Evolutionary conservation across 2,113 vertebrate genomes (phyloP), one percentile per base, ranked within the genome.

Genomic region (Perca fluviatilis): DNA sequence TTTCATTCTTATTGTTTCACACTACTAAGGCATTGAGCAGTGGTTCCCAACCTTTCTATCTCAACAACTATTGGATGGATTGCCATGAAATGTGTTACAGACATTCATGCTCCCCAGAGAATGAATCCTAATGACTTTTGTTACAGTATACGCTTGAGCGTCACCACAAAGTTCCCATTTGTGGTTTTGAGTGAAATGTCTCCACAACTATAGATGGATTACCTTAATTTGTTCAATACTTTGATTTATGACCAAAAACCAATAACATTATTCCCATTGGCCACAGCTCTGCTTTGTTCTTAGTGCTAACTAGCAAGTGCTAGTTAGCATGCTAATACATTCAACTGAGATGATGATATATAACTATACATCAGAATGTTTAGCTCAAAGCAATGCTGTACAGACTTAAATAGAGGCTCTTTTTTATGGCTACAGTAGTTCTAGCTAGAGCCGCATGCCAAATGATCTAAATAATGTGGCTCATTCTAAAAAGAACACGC

Each of bases 401-500:
- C 33, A 33, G 33, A 33, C 6, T 64, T 40, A 64, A 23, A 43
- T 6, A 51, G 16, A 25, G 25, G 25, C 54, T 58, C 10, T 16
- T 54, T 46, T 23, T 7, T 18, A n/a, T 54, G 6, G 15, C 6
- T 14, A 27, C 25, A 53, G 47, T 53, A 46, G 10, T 54, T 75
- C 6, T 13, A 65, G 69, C 30, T 13, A 18, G 54, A 62, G 40
- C 69, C 21, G 47, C 75, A 53, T 54, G n/a, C 4, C 27, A 50
- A 63, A 25, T 23, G 8, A 30, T 75, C 21, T 50, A 16, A 58
- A 21, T 25, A 54, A 40, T 25, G 12, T 49, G 43, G 7, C 62
- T 80, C 64, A 11, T 50, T 77, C 12, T 53, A 8, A 67, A 74
- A 58, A 36, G 6, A 87, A 73, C 58, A 66, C 66, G 49, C 21